Evolutionary conservation across 2,797 vertebrate species (phyloP).

Genomic region (Poeciliopsis gracilis): DNA sequence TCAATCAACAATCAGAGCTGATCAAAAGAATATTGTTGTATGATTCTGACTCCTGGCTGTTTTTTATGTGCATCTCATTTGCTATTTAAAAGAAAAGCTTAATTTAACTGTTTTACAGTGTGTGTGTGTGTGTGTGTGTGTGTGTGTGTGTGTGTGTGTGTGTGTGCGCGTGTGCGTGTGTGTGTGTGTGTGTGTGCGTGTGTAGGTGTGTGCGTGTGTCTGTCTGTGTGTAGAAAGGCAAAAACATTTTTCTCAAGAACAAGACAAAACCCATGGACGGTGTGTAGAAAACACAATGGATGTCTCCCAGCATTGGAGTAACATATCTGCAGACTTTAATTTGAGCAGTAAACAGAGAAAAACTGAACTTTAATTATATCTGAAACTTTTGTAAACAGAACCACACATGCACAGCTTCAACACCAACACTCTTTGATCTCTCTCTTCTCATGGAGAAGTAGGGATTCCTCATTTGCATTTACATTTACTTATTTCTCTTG

Average conservation of each 20-base stretch:
- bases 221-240: not conserved
- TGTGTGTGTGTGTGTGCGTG: no score
- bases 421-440: constrained; percentile 68
- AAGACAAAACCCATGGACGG: constrained; percentile 11
- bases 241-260: not conserved
- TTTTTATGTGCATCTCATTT: not conserved
- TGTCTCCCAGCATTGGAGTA: not conserved
- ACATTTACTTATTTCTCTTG: constrained; percentile 41
- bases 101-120: not conserved
- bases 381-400: constrained; percentile 14
- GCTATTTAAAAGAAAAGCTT: not conserved
- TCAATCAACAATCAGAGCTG: not conserved
- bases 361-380: constrained; percentile 15
- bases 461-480: constrained; percentile 56
- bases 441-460: constrained; percentile 56
- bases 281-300: not conserved
- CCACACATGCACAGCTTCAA: constrained; percentile 7
- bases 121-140: no score
- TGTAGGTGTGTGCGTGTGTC: no score
- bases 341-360: constrained; percentile 16
- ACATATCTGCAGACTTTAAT: constrained; percentile 43
- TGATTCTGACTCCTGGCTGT: not conserved
- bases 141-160: not conserved
- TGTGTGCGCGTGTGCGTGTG: no score
- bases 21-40: not conserved